These are phyloP conservation scores for Erythrocercus mccallii DNA, from an alignment of 2,113 vertebrate species.

Conservation along the genomic window DNA sequence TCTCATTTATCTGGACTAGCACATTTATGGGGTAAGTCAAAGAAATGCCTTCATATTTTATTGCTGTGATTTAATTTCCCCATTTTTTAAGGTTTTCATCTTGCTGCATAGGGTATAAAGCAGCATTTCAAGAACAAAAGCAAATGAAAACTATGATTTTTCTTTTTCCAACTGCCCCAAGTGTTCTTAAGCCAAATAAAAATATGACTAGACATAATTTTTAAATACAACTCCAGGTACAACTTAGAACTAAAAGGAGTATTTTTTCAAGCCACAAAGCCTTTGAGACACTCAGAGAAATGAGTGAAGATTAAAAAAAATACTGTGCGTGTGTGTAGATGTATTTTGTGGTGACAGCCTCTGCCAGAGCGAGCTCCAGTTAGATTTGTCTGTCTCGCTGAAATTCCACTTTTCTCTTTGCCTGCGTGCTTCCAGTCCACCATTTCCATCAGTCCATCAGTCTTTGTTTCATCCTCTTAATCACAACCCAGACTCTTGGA, in stretches of 20 bases:
- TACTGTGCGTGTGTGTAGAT: not conserved
- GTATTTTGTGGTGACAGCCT: not conserved
- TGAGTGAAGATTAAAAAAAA: not conserved
- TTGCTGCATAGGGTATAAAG: not conserved
- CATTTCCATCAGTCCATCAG: not conserved
- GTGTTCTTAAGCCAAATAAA: slow-evolving; percentile 20
- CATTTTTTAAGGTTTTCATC: not conserved
- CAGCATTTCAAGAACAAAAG: slow-evolving; percentile 27
- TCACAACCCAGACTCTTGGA: not conserved
- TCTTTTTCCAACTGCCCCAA: not conserved
- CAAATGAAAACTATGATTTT: slow-evolving; percentile 40
- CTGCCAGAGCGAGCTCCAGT: not conserved
- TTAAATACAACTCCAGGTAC: not conserved
- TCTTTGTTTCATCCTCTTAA: not conserved
- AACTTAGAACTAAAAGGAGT: not conserved
- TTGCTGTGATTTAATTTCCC: slow-evolving; percentile 33
- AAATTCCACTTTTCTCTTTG: not conserved
- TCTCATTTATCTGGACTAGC: slow-evolving; percentile 9
- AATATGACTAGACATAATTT: not conserved
- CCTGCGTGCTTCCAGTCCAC: not conserved
- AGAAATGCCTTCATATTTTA: slow-evolving; percentile 14
- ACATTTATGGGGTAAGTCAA: slow-evolving; percentile 29
- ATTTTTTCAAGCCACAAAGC: not conserved
- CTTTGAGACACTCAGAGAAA: not conserved
- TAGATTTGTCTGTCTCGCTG: not conserved